A percentile compares a stretch with the other conserved stretches of the same genome.
Evolutionary conservation across 1,140 invertebrate species (phyloP).

Genomic region (Drosophila sulfurigaster): DNA sequence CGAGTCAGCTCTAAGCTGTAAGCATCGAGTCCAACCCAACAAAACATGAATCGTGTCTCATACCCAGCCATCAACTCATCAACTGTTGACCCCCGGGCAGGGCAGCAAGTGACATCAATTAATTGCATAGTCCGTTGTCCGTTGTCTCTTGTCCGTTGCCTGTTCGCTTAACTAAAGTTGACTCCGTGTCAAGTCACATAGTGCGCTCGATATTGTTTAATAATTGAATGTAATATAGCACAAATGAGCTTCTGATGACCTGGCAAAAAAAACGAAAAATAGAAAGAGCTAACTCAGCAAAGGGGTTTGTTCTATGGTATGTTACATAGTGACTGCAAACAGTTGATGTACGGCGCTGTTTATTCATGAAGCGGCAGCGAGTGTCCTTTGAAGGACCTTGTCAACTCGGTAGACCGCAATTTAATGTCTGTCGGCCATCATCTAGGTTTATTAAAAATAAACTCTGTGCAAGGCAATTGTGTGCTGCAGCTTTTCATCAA

Average conservation of each 20-base stretch:
- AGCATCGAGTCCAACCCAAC: neutral
- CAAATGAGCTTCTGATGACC: slow-evolving; percentile 47
- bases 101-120: slow-evolving; percentile 37
- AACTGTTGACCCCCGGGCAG: slow-evolving; percentile 7
- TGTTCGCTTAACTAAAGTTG: slow-evolving; percentile 6
- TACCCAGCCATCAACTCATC: slow-evolving; percentile 3
- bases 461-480: neutral
- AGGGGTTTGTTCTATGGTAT: neutral
- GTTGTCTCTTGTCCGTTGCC: too few species aligned
- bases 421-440: slow-evolving; percentile 5
- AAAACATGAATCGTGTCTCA: slow-evolving; percentile 10
- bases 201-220: slow-evolving; percentile 47
- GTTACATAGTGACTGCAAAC: neutral
- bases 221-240: slow-evolving; percentile 43
- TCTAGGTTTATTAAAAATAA: slow-evolving; percentile 6
- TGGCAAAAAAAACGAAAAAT: slow-evolving; percentile 11
- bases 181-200: slow-evolving; percentile 7
- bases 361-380: neutral
- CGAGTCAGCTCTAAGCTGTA: neutral
- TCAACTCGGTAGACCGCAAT: slow-evolving; percentile 1
- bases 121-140: slow-evolving; percentile 22
- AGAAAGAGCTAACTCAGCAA: neutral
- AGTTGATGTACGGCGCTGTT: neutral
- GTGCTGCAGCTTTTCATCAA: neutral
- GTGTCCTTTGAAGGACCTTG: slow-evolving; percentile 3